Conservation (phyloP, 2,888 invertebrate genomes). For the Pterostichus niger region DNA sequence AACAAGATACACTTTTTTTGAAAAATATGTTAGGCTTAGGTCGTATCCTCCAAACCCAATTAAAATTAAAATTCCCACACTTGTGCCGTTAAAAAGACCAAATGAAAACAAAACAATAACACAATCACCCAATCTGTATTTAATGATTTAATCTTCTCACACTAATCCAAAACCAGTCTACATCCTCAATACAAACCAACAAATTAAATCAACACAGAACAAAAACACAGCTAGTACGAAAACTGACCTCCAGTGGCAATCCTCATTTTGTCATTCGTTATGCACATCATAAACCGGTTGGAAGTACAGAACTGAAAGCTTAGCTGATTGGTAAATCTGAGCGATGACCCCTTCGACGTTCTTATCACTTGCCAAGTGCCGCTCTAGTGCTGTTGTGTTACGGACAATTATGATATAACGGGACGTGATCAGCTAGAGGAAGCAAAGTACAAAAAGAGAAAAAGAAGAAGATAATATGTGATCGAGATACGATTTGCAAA, state of each 20-base stretch:
- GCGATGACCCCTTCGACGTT: constrained; percentile 43
- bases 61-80: constrained; percentile 22
- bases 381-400: constrained; percentile 4
- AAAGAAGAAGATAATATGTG: constrained; percentile 2
- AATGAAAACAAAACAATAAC: neutral
- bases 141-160: neutral
- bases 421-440: neutral
- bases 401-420: constrained; percentile 56
- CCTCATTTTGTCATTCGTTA: constrained; percentile 3
- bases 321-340: constrained; percentile 28
- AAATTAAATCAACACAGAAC: neutral
- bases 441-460: neutral
- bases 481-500: neutral
- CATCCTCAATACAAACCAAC: neutral
- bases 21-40: too few species aligned
- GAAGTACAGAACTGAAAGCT: neutral
- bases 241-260: neutral
- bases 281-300: constrained; percentile 21
- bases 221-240: too few species aligned
- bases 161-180: constrained; percentile 18
- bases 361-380: constrained; percentile 29
- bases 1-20: too few species aligned
- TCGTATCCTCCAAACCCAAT: constrained; percentile 1
- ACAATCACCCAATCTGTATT: too few species aligned
- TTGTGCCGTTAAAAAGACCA: neutral